Base-by-base conservation (phyloP, 2,888 invertebrate species). In the Platynereis dumerilii region DNA sequence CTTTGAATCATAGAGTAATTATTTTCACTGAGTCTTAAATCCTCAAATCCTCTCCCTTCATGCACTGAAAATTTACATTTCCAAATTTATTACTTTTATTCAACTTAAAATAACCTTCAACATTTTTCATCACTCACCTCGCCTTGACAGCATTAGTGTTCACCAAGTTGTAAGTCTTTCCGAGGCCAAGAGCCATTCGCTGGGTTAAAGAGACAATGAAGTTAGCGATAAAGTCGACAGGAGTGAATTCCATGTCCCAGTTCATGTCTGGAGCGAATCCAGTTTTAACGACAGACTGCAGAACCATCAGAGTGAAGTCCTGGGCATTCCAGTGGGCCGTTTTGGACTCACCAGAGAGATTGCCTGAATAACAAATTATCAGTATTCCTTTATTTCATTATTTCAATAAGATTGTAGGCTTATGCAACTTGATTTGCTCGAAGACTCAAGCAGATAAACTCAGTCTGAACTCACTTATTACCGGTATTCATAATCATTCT, bases 231-330 rank as follows among this genome's bases (percentile, higher is more conserved):
- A 85, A 85, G 72, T 85, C 81, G 1, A 85, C 85, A 0, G 85
- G 85, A 1, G 85, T 85, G 78, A 85, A 77, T 69, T 85, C 85
- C 74, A 85, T 75, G 10, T 72, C 62, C 83, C 83, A 83, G 68
- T 78, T 75, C 0, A 80, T 73, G 61, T 79, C 76, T 17, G 85
- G 85, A 2, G 83, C 81, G 42, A 74, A 45, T 2, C 78, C 77
- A 22, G 74, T 69, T 58, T 70, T 60, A 27, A 78, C 69, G 68
- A 80, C 81, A 7, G 79, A 78, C 67, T 82, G 75, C 17, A 85
- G 72, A 63, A 85, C 69, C 53, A 83, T 72, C 65, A 84, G 76
- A 12, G 80, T 84, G 71, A 85, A 83, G 73, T 85, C 85, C 59
- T 80, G 79, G 2, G 80, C 76, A 70, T 85, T 85, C 85, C 85